Conservation (phyloP, 2,113 vertebrate genomes). For the Stigmatopora nigra region DNA sequence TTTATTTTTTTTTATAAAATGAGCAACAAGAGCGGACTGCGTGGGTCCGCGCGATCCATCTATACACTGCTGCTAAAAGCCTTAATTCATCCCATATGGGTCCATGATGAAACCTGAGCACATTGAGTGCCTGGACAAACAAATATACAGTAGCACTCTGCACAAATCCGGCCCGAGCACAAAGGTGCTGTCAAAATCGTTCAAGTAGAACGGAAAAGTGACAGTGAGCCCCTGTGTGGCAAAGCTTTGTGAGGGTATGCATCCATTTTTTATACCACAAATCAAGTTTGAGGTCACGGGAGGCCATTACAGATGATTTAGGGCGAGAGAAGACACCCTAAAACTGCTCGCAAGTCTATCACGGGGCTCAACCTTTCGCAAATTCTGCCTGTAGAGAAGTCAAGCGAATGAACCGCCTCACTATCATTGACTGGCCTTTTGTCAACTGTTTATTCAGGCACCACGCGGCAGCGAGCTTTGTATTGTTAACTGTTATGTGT, state of each 20-base stretch:
- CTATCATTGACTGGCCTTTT: too few species aligned
- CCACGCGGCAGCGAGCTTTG: slow-evolving; percentile 28
- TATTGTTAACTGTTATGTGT: slow-evolving; percentile 32
- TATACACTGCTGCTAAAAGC: slow-evolving; percentile 17
- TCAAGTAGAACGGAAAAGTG: slow-evolving; percentile 30
- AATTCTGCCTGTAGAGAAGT: background rate
- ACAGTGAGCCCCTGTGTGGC: slow-evolving; percentile 12
- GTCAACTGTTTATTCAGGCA: slow-evolving; percentile 31
- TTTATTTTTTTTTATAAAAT: slow-evolving; percentile 26
- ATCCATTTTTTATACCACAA: too few species aligned
- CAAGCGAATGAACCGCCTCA: background rate
- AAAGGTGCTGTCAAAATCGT: slow-evolving; percentile 19
- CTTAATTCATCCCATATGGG: slow-evolving; percentile 38
- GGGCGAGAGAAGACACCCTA: background rate
- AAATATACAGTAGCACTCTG: slow-evolving; percentile 8
- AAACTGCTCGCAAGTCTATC: background rate
- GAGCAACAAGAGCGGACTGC: slow-evolving; percentile 33
- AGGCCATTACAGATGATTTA: background rate
- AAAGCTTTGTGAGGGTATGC: slow-evolving; percentile 18
- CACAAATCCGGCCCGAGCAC: background rate
- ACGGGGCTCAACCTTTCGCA: too few species aligned
- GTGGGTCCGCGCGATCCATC: slow-evolving; percentile 18
- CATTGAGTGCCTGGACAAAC: slow-evolving; percentile 3
- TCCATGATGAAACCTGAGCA: background rate
- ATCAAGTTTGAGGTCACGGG: too few species aligned